phyloP scores from a whole-genome alignment of 2,797 vertebrate species.

The Babyrousa celebensis region DNA sequence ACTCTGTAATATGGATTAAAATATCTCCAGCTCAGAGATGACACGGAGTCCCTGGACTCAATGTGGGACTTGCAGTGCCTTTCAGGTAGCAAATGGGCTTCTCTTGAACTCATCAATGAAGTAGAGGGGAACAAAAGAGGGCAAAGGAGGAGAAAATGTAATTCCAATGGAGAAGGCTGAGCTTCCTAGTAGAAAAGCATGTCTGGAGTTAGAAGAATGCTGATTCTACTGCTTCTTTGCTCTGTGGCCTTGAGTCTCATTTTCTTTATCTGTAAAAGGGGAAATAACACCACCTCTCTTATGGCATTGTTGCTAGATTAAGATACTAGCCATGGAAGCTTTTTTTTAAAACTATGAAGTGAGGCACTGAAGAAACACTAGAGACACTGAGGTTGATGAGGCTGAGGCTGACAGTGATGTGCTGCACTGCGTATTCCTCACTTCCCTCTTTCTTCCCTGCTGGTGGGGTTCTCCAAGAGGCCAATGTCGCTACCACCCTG shows the following conservation, averaged over 20 bases:
- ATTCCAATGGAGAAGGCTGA: background rate
- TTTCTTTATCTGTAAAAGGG: slow-evolving; percentile 41
- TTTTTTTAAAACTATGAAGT: background rate
- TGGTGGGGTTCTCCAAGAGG: background rate
- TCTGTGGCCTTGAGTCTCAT: background rate
- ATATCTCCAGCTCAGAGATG: background rate
- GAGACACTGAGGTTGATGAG: background rate
- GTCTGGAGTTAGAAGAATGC: background rate
- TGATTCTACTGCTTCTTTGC: too few relatives aligned
- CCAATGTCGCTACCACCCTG: background rate
- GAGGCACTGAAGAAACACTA: background rate
- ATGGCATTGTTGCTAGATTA: background rate
- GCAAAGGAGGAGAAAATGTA: background rate
- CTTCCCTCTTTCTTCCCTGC: background rate
- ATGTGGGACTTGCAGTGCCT: background rate
- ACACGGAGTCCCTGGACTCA: background rate
- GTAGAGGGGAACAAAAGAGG: background rate
- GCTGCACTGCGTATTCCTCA: background rate
- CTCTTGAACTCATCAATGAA: background rate
- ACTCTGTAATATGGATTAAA: background rate
- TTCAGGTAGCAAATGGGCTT: background rate
- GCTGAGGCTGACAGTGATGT: too few relatives aligned
- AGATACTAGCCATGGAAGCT: background rate
- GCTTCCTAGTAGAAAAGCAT: background rate
- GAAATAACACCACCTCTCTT: background rate